Evolutionary conservation across 2,113 vertebrate genomes (phyloP).

Genomic region (Anarrhichthys ocellatus): DNA sequence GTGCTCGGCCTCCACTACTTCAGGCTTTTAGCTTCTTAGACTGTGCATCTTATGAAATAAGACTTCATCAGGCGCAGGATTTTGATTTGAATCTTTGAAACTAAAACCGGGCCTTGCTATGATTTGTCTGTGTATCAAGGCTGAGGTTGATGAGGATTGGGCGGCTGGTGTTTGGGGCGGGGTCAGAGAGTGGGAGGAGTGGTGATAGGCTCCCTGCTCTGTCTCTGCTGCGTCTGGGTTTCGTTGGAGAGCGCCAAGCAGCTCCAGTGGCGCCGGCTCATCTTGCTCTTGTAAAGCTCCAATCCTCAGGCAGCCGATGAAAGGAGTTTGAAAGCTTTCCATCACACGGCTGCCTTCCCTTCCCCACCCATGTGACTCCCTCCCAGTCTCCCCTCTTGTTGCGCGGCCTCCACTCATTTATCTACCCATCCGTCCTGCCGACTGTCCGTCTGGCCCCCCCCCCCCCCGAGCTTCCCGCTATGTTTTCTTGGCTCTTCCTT

Average conservation of each 20-base stretch:
- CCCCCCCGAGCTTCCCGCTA: conserved; percentile 49
- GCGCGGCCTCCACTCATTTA: conserved; percentile 66
- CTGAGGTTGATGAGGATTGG: conserved; percentile 37
- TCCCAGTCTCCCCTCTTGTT: conserved; percentile 65
- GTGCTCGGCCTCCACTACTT: neutral
- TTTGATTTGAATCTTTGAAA: conserved; percentile 1
- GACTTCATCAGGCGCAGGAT: neutral
- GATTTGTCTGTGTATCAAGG: conserved; percentile 26
- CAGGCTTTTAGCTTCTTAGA: neutral
- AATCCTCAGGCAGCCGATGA: conserved; percentile 80
- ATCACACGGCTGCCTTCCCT: conserved; percentile 72
- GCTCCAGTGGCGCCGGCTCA: conserved; percentile 79
- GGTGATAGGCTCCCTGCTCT: conserved; percentile 62
- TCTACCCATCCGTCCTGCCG: conserved; percentile 71
- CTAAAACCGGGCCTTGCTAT: neutral
- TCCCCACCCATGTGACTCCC: conserved; percentile 75
- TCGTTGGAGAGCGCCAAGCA: conserved; percentile 71
- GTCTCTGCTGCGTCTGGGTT: conserved; percentile 69
- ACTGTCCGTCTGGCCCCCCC: conserved; percentile 63
- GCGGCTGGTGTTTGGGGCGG: conserved; percentile 37
- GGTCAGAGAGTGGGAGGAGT: conserved; percentile 43
- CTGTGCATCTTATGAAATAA: neutral
- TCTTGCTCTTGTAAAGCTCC: conserved; percentile 82
- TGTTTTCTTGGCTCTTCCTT: conserved; percentile 61
- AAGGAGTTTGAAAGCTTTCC: conserved; percentile 82